These are phyloP conservation scores for Rhinoraja longicauda DNA, from an alignment of 2,797 vertebrate genomes.

Conservation along the genomic window DNA sequence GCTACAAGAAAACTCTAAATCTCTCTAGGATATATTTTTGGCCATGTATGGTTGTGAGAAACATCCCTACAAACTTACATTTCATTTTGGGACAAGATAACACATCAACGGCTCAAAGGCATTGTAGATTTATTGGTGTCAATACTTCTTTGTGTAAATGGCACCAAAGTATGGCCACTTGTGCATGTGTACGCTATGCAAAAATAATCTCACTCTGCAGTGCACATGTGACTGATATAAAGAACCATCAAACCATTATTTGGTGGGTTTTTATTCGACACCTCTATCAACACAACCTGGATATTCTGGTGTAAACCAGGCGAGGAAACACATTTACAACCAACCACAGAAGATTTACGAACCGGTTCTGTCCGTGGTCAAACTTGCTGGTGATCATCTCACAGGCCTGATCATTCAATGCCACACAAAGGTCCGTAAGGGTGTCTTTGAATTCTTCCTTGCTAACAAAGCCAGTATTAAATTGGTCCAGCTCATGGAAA, in stretches of 20 bases:
- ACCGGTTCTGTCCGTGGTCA: conserved; percentile 41
- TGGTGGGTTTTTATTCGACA: not conserved
- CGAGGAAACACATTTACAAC: not conserved
- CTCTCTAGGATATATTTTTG: too few species aligned
- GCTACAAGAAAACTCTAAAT: not conserved
- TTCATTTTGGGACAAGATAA: not conserved
- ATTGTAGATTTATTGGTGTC: not conserved
- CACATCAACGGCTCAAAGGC: not conserved
- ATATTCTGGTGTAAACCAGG: not conserved
- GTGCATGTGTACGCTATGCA: too few species aligned
- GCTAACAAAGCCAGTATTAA: conserved; percentile 40
- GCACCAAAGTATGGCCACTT: too few species aligned
- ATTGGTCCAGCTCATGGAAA: conserved; percentile 42
- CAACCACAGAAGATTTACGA: not conserved
- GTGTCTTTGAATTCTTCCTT: conserved; percentile 44
- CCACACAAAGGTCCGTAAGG: conserved; percentile 42
- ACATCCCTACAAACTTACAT: not conserved
- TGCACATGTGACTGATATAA: too few species aligned
- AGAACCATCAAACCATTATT: too few species aligned
- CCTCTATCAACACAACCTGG: not conserved
- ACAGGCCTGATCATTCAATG: conserved; percentile 41
- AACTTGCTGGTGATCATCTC: conserved; percentile 41
- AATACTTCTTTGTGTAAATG: not conserved
- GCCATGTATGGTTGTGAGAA: not conserved
- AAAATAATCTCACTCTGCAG: too few species aligned